Evolutionary conservation across 2,888 invertebrate genomes (phyloP), one percentile per base, ranked within the genome.

Genomic region (Tupiocoris notatus): DNA sequence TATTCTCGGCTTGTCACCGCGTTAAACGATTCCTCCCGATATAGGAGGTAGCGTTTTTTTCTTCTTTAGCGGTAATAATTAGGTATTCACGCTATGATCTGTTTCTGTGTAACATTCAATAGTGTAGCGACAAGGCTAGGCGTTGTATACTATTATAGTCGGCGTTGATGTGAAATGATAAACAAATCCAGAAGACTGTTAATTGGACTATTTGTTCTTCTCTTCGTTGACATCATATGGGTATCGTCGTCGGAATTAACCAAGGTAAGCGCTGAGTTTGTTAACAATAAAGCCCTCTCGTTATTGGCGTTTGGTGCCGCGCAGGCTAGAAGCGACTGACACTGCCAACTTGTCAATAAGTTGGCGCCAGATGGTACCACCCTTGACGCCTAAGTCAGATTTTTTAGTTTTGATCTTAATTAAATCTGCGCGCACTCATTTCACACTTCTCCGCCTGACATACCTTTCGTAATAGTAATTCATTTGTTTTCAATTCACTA

Each of bases 221-320:
- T 98, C 80, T 86, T 97, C 82, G 97, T 98, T 80, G 96, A 97
- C 86, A 87, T 97, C 77, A 91, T 98, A 82, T 98, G 98, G 97
- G 97, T 98, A 73, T 91, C 93, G 73, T 97, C 96, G 67, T 94
- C 95, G 57, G 96, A 98, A 86, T 86, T 98, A 78, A 95, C 96
- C 78, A 93, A 95, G 90, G 97, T 97, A 86, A 85, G 82, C 80
- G 68, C 54, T 54, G 7, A 24, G 21, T 16, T 54, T 54, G 54
- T 54, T 54, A 7, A 54, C 12, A 54, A 6, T 17, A 23, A 7
- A 2, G 22, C 18, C 22, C n/a, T 21, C 21, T 63, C 64, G 20
- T n/a, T 63, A 9, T 63, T 63, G 9, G 6, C 2, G 64, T 7
- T 63, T 20, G 64, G 59, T n/a, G 39, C 39, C 59, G 59, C 18